Conservation (phyloP, 2,113 vertebrate genomes). For the Entomyzon cyanotis region DNA sequence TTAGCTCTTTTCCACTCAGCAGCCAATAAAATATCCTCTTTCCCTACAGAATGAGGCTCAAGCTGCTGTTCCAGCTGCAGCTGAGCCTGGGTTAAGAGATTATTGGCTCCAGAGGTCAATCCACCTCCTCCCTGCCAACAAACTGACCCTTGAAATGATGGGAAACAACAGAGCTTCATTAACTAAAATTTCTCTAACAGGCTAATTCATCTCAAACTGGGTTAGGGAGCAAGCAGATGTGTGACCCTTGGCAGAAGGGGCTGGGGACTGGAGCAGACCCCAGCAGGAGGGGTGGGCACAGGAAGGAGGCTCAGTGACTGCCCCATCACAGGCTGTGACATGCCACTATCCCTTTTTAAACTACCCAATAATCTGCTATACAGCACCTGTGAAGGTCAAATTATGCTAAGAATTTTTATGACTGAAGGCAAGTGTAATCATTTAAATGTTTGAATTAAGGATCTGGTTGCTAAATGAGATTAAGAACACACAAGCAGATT, state of each 20-base stretch:
- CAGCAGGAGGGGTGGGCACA: not conserved
- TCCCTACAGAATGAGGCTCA: not conserved
- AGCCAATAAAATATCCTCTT: not conserved
- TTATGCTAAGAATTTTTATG: not conserved
- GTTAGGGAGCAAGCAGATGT: not conserved
- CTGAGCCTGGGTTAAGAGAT: not conserved
- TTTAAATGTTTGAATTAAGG: not conserved
- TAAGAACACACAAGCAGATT: slow-evolving; percentile 57
- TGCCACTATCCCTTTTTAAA: not conserved
- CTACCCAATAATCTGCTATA: not conserved
- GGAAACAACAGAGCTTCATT: not conserved
- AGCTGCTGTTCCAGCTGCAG: not conserved
- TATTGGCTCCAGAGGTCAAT: not conserved
- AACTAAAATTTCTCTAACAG: not conserved
- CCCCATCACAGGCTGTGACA: not conserved
- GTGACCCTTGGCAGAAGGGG: not conserved
- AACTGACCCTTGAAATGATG: not conserved
- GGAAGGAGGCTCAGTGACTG: not conserved
- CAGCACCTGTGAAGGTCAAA: not conserved
- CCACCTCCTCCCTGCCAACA: not conserved
- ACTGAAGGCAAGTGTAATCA: not conserved
- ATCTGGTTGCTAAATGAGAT: slow-evolving; percentile 10
- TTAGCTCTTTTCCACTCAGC: not conserved
- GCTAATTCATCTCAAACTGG: not conserved
- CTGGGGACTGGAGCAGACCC: not conserved